phyloP scores from a whole-genome alignment of 1,140 invertebrate genomes.

The Berghia stephanieae region DNA sequence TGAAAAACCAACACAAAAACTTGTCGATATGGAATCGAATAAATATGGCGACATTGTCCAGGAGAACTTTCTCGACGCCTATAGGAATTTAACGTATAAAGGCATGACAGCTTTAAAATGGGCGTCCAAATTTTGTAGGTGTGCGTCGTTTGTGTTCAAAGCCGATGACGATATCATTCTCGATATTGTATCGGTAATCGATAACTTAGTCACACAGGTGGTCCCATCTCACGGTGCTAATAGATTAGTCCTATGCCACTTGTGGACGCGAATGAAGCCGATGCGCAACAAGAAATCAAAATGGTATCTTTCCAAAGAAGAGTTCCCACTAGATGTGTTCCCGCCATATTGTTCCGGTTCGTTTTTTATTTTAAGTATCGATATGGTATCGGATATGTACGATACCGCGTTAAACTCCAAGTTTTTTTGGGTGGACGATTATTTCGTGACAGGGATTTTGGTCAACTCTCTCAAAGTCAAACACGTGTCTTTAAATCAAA shows the following conservation, averaged over 20 bases:
- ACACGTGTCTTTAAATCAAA: slow-evolving; percentile 44
- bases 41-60: slow-evolving; percentile 79
- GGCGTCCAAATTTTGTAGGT: slow-evolving; percentile 74
- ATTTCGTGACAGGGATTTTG: slow-evolving; percentile 66
- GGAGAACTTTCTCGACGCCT: slow-evolving; percentile 81
- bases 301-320: slow-evolving; percentile 65
- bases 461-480: slow-evolving; percentile 42
- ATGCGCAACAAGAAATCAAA: slow-evolving; percentile 64
- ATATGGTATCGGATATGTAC: slow-evolving; percentile 61
- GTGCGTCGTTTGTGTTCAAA: slow-evolving; percentile 70
- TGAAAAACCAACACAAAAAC: slow-evolving; percentile 63
- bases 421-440: slow-evolving; percentile 68
- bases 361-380: slow-evolving; percentile 62
- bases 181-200: slow-evolving; percentile 69
- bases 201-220: slow-evolving; percentile 70
- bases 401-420: slow-evolving; percentile 49
- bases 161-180: slow-evolving; percentile 69
- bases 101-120: slow-evolving; percentile 87
- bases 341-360: slow-evolving; percentile 68
- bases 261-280: slow-evolving; percentile 57
- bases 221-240: slow-evolving; percentile 28
- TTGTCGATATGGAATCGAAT: slow-evolving; percentile 73
- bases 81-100: slow-evolving; percentile 88
- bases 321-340: slow-evolving; percentile 63
- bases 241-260: slow-evolving; percentile 54